Conservation (phyloP, 2,113 vertebrate genomes). For the Penelope pileata region DNA sequence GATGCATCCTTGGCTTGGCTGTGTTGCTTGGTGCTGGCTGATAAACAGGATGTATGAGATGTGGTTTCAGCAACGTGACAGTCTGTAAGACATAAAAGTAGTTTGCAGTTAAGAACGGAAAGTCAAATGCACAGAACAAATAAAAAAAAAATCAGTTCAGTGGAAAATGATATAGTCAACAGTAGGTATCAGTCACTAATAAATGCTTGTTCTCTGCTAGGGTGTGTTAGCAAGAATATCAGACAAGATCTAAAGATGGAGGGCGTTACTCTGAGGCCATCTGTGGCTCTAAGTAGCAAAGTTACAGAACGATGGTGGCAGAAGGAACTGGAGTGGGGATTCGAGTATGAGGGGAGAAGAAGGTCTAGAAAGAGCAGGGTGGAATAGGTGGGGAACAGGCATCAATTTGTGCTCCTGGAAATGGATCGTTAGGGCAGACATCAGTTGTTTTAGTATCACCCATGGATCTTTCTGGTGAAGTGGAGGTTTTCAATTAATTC, state of each 20-base stretch:
- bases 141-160: accelerated
- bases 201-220: background rate
- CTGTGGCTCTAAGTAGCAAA: background rate
- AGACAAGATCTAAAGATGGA: background rate
- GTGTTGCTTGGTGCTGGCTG: background rate
- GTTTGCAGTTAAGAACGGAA: background rate
- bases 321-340: background rate
- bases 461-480: accelerated
- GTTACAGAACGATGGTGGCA: background rate
- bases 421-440: background rate
- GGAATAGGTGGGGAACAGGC: background rate
- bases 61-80: background rate
- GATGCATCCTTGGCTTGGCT: background rate
- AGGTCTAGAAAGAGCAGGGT: background rate
- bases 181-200: accelerated
- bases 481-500: background rate
- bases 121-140: background rate
- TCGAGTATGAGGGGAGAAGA: background rate
- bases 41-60: background rate
- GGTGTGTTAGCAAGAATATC: background rate
- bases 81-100: background rate
- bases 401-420: background rate
- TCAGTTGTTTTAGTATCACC: background rate
- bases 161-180: accelerated
- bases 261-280: background rate